phyloP scores from a whole-genome alignment of 2,797 vertebrate species.

The Spatula clypeata region DNA sequence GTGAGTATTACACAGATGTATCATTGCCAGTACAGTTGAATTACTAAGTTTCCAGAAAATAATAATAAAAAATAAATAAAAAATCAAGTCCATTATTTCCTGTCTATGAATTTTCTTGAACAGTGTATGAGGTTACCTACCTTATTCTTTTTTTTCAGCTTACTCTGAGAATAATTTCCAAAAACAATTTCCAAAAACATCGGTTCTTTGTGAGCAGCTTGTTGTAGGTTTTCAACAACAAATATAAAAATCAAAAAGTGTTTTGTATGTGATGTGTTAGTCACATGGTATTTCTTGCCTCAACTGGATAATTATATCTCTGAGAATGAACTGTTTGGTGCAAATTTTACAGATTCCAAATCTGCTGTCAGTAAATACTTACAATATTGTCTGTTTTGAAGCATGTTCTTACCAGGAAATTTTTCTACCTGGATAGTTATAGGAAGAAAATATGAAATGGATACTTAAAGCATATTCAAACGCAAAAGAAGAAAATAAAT shows the following conservation, averaged over 20 bases:
- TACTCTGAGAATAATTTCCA: neutral
- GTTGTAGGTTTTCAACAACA: neutral
- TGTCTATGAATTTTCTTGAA: neutral
- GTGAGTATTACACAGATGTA: neutral
- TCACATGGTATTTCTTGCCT: neutral
- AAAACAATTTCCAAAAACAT: neutral
- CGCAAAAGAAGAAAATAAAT: neutral
- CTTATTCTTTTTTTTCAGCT: neutral
- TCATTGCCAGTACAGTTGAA: neutral
- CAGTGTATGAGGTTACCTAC: neutral
- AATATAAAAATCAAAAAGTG: neutral
- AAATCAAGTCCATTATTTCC: neutral
- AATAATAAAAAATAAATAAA: neutral
- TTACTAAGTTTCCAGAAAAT: neutral
- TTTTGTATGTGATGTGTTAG: neutral
- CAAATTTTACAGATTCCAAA: neutral
- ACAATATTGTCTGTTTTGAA: constrained; percentile 13
- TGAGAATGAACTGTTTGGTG: neutral
- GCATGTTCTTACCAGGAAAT: neutral
- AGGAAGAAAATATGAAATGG: neutral
- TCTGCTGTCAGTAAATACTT: neutral
- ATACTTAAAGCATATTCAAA: neutral
- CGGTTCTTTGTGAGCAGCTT: neutral
- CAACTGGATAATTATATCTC: neutral
- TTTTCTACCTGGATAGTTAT: neutral